Percentiles rank a stretch among this genome's conserved stretches.
Conservation (phyloP, 2,888 invertebrate species). For the Parnassius mnemosyne region DNA sequence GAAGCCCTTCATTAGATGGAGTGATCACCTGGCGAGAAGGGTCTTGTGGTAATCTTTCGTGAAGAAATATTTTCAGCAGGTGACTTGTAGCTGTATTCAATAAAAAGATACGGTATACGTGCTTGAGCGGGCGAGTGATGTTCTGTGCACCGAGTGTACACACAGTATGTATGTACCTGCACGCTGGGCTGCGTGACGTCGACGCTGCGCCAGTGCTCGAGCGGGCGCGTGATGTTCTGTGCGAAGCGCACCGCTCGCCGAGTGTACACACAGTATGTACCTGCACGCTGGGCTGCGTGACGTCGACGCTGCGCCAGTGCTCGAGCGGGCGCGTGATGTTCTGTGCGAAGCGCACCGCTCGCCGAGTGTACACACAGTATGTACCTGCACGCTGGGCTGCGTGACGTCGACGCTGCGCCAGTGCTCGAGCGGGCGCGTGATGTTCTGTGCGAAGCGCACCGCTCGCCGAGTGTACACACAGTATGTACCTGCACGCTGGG, state of each 20-base stretch:
- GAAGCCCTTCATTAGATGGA: no score
- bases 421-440: constrained; percentile 59
- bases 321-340: constrained; percentile 67
- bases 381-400: constrained; percentile 29
- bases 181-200: constrained; percentile 46
- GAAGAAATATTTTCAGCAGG: no score
- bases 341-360: constrained; percentile 71
- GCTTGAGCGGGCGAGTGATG: no score
- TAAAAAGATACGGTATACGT: neutral
- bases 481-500: constrained; percentile 51
- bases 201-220: constrained; percentile 66
- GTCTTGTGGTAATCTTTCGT: no score
- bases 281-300: constrained; percentile 38
- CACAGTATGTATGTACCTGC: neutral
- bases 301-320: constrained; percentile 63
- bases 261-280: neutral
- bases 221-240: constrained; percentile 65
- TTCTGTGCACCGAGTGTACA: constrained; percentile 50
- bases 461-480: no score
- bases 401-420: constrained; percentile 66
- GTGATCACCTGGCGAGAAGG: no score
- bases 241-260: constrained; percentile 67
- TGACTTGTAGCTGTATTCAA: no score
- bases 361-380: constrained; percentile 25
- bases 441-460: constrained; percentile 75